A percentile compares a stretch with the other conserved stretches of the same genome.
Conservation (phyloP, 2,797 vertebrate species). For the Chromis chromis region DNA sequence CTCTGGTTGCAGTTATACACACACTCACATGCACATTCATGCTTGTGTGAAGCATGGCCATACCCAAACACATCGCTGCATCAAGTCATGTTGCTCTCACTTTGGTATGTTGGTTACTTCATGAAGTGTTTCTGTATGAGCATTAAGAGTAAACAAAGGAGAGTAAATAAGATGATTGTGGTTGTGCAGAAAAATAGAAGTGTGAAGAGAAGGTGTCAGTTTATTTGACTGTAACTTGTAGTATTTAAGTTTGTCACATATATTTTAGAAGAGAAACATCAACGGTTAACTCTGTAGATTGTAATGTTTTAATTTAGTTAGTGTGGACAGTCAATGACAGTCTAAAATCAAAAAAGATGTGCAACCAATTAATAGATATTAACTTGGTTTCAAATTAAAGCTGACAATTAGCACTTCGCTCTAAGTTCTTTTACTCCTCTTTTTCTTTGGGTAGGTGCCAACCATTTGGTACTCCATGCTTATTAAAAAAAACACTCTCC, state of each 20-base stretch:
- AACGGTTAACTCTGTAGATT: neutral
- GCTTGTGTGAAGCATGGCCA: neutral
- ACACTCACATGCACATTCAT: conserved; percentile 14
- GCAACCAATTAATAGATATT: neutral
- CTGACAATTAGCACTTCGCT: neutral
- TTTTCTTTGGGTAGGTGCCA: too few relatives aligned
- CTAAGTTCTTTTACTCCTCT: too few relatives aligned
- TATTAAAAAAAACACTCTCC: too few relatives aligned
- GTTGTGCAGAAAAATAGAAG: neutral
- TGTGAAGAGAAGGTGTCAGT: neutral
- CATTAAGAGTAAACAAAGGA: conserved; percentile 3
- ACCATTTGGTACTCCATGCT: too few relatives aligned
- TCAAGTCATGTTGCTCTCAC: conserved; percentile 62
- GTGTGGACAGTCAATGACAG: neutral
- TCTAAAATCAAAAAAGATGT: neutral
- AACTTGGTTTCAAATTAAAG: neutral
- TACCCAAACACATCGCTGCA: conserved; percentile 39
- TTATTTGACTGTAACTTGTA: neutral
- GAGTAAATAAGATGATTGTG: conserved; percentile 2
- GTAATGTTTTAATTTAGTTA: neutral
- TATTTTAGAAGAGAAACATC: neutral
- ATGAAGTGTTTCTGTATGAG: conserved; percentile 42
- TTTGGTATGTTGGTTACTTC: conserved; percentile 56
- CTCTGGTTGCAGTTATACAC: conserved; percentile 70
- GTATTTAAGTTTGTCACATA: neutral